Evolutionary conservation across 2,888 invertebrate genomes (phyloP), one percentile per base, ranked within the genome.

Genomic region (Troides helena): DNA sequence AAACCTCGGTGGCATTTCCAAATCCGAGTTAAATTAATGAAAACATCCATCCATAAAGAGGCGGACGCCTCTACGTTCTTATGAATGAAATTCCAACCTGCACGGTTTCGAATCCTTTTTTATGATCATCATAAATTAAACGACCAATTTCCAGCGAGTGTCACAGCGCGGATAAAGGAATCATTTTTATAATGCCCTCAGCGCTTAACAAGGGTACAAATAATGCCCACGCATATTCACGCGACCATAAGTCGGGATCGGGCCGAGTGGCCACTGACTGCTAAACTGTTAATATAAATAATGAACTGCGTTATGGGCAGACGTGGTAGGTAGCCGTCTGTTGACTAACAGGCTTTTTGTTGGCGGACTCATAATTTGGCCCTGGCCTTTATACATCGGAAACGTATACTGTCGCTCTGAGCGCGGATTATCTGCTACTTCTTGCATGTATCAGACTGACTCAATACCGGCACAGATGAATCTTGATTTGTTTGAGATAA

Each of bases 71-170:
- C 91, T 87, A 87, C 90, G 84, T 88, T 88, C 90, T 92, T 92
- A 92, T 94, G 94, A 93, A 94, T 93, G 94, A 91, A 91, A 92
- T 90, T 88, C 92, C 92, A 89, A 85, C 86, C 87, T 84, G 88
- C 82, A 84, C 89, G 87, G 88, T 81, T 83, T 87, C 85, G 88
- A 87, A 88, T 90, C 91, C 90, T 91, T 92, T 92, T 92, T 92
- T 90, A 92, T 91, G 89, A 85, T 83, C 78, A 84, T 82, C 87
- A 92, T 92, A 92, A 92, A 92, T 92, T 88, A 90, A 85, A 81
- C 85, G 85, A 90, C 90, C 90, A 91, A 92, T 92, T 91, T 90
- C 91, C 89, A 92, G 82, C 85, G 88, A 90, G 88, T 92, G 92
- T 92, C 92, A 91, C 91, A 88, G 88, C 85, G 79, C 82, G 90